Evolutionary conservation across 2,797 vertebrate genomes (phyloP), one percentile per base, ranked within the genome.

Genomic region (Fistularia commersonii): DNA sequence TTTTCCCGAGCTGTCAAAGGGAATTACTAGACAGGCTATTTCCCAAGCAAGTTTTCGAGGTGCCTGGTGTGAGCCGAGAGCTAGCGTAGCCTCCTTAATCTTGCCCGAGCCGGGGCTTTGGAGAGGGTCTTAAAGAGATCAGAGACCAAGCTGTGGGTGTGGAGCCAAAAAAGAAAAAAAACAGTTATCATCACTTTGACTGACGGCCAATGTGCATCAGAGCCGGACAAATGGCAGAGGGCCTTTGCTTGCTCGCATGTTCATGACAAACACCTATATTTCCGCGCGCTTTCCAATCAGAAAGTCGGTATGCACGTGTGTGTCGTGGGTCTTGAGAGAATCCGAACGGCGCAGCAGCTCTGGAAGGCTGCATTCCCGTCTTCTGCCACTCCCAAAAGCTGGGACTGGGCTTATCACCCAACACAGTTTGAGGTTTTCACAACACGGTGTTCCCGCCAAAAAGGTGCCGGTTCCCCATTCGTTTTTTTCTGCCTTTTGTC

Each of bases 361-460:
- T 7, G 49, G 48, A 69, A 57, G 68, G 56, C 49, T 12, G 31
- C 11, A 23, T 31, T 60, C 54, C n/a, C 34, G 49, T 67, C 55
- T 57, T 35, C 33, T 5, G 32, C 58, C 61, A 41, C 64, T 72
- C 72, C 69, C 70, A 72, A 10, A 65, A 76, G 77, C 83, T 83
- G 82, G 77, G 81, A 82, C 48, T 44, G 9, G 8, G 77, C 84
- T 88, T 90, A 89, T 90, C 87, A 58, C 74, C 60, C 57, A 6
- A 33, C 58, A 37, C 87, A 86, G 87, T 87, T 23, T 50, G 75
- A 83, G 61, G 75, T 77, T 63, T 66, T 69, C 76, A 57, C 66
- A 55, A 61, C 46, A 32, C 53, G 67, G 62, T 48, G 41, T 70
- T 70, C 59, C 52, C 57, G 66, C 81, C 80, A 82, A 86, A 23